Conservation (phyloP, 2,888 invertebrate species). For the Thymelicus acteon region DNA sequence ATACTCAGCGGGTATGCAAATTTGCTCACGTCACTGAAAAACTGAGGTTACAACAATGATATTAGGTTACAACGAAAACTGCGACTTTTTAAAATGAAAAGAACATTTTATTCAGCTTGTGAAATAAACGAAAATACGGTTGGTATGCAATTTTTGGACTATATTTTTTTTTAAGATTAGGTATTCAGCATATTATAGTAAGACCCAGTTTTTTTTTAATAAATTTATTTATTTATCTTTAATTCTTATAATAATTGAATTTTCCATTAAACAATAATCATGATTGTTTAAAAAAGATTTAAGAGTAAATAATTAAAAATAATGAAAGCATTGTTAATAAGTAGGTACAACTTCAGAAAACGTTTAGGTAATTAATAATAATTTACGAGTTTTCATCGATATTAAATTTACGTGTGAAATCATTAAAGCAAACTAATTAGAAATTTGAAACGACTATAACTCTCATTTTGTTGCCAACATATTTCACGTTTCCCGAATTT, state of each 20-base stretch:
- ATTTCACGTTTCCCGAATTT: slow-evolving; percentile 17
- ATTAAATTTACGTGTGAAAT: neutral
- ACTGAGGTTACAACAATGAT: neutral
- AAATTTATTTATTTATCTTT: too few relatives aligned
- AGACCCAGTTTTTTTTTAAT: too few relatives aligned
- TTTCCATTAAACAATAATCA: too few relatives aligned
- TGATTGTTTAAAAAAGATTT: too few relatives aligned
- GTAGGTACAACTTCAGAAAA: too few relatives aligned
- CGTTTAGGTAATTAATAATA: too few relatives aligned
- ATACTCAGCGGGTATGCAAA: slow-evolving; percentile 15
- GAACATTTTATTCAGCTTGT: neutral
- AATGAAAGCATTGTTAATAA: too few relatives aligned
- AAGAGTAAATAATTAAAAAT: too few relatives aligned
- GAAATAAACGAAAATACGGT: neutral
- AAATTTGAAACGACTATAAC: slow-evolving; percentile 23
- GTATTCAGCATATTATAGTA: too few relatives aligned
- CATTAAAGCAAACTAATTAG: slow-evolving; percentile 10
- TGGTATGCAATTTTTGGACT: too few relatives aligned
- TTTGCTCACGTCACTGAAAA: slow-evolving; percentile 18
- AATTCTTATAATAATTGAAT: too few relatives aligned
- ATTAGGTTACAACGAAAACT: neutral
- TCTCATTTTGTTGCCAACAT: slow-evolving; percentile 29
- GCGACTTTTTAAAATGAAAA: neutral
- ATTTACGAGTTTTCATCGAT: neutral
- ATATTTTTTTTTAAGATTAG: too few relatives aligned